Conservation (phyloP, 2,113 vertebrate species). For the Carlito syrichta region DNA sequence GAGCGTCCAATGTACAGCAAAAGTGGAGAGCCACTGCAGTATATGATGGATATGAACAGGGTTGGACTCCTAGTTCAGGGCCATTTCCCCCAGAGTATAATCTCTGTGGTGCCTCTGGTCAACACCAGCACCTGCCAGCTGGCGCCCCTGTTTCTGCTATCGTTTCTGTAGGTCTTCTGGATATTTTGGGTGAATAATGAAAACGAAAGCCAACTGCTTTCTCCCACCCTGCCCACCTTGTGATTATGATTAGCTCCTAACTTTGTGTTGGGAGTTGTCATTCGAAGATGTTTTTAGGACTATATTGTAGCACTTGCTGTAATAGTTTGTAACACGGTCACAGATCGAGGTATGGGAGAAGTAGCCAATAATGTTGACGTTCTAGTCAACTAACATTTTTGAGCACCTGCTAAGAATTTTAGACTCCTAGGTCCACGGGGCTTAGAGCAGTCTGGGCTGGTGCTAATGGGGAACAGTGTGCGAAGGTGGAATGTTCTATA, state of each 20-base stretch:
- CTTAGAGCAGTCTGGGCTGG: background rate
- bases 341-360: background rate
- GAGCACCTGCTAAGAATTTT: background rate
- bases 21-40: background rate
- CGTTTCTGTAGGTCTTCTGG: background rate
- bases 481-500: fast-evolving
- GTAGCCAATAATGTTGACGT: background rate
- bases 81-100: background rate
- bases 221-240: background rate
- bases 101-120: background rate
- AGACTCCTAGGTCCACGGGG: background rate
- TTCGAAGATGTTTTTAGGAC: background rate
- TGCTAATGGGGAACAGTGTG: fast-evolving
- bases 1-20: background rate
- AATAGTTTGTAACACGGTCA: background rate
- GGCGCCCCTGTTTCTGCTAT: background rate
- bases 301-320: background rate
- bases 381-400: background rate
- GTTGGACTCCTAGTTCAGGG: background rate
- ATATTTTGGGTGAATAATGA: background rate
- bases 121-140: background rate
- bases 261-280: background rate
- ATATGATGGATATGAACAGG: background rate
- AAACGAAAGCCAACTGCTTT: background rate
- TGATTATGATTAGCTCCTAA: background rate